A percentile compares a stretch with the other conserved stretches of the same genome.
These are phyloP conservation scores for Pilophorus perplexus DNA, from an alignment of 2,888 invertebrate species.

Conservation along the genomic window DNA sequence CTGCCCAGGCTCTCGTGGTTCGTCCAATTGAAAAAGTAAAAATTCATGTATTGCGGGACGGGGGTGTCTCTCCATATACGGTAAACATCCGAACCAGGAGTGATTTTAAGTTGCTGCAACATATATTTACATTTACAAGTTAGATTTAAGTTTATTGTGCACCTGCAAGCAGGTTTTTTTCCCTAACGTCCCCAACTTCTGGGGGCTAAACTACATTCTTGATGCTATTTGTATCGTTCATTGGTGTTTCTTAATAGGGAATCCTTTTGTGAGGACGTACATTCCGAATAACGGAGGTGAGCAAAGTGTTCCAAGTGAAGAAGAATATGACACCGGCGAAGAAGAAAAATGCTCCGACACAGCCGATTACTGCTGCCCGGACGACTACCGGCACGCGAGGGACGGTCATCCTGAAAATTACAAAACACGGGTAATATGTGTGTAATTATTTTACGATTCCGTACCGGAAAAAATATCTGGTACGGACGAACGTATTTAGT, in stretches of 20 bases:
- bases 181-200: too few species aligned
- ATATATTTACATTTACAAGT: too few species aligned
- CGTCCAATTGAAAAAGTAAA: conserved; percentile 53
- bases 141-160: too few species aligned
- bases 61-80: conserved; percentile 54
- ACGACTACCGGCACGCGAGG: conserved; percentile 12
- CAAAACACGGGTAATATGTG: too few species aligned
- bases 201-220: too few species aligned
- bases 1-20: conserved; percentile 49
- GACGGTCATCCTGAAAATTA: conserved; percentile 23
- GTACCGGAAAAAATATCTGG: too few species aligned
- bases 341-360: conserved; percentile 26
- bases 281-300: conserved; percentile 30
- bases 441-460: too few species aligned
- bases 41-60: conserved; percentile 52
- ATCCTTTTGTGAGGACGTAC: too few species aligned
- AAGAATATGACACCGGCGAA: conserved; percentile 14
- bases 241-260: too few species aligned
- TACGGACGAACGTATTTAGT: too few species aligned
- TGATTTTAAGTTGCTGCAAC: conserved; percentile 45
- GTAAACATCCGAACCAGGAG: conserved; percentile 42
- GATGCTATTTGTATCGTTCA: too few species aligned
- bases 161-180: too few species aligned
- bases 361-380: conserved; percentile 15
- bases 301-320: conserved; percentile 11